phyloP scores from a whole-genome alignment of 2,888 invertebrate genomes.

The Ochlodes sylvanus region DNA sequence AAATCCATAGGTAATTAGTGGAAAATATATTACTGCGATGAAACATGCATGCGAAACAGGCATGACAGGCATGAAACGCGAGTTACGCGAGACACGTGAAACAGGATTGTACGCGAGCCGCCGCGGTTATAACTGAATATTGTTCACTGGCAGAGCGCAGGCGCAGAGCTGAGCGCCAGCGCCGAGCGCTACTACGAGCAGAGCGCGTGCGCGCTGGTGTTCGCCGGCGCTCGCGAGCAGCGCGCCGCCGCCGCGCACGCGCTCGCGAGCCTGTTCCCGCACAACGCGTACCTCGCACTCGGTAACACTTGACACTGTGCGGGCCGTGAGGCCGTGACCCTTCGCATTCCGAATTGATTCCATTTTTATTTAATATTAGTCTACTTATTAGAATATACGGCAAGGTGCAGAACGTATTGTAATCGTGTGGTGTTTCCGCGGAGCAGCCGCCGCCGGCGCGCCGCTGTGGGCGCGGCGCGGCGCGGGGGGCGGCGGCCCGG shows the following conservation, averaged over 20 bases:
- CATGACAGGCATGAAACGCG: no score
- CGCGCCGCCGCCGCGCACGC: conserved; percentile 47
- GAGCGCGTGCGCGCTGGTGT: conserved; percentile 53
- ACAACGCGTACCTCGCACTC: conserved; percentile 53
- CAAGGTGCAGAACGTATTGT: no score
- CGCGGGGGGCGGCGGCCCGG: conserved; percentile 41
- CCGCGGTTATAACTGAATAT: no score
- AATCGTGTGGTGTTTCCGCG: conserved; percentile 10
- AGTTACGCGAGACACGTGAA: no score
- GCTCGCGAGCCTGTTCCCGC: conserved; percentile 51
- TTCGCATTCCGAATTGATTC: no score
- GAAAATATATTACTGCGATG: no score
- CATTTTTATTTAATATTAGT: no score
- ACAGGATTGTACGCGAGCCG: no score
- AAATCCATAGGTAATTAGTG: no score
- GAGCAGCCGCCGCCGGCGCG: conserved; percentile 52
- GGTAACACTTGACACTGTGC: conserved; percentile 46
- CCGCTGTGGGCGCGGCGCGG: conserved; percentile 49
- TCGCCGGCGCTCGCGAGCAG: conserved; percentile 38
- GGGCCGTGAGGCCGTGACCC: no score
- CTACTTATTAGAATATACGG: no score
- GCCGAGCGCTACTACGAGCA: conserved; percentile 59
- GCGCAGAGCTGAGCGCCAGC: conserved; percentile 29
- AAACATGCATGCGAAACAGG: no score
- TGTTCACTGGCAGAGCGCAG: conserved; percentile 33